Base-by-base conservation (phyloP, 1,140 invertebrate genomes). In the Bombus pyrosoma region DNA sequence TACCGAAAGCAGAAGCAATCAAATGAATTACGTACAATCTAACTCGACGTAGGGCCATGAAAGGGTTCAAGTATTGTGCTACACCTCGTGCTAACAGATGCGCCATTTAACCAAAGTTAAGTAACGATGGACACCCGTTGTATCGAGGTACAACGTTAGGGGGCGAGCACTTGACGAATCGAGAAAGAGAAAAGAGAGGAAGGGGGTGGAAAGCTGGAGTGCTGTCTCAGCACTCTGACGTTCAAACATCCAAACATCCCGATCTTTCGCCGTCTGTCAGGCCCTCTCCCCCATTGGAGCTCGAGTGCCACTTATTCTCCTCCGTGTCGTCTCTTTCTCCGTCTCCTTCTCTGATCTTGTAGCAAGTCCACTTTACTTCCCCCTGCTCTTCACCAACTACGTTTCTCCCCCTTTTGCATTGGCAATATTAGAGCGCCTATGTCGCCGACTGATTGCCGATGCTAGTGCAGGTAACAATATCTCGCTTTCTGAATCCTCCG, bases 221-320 rank as follows among this genome's bases (percentile, higher is more conserved):
- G 93, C 93, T 93, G 94, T 93, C 92, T 91, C 91, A 93, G 93
- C 94, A 94, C 93, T 94, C 91, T 88, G 89, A 90, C 92, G 93
- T 93, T 94, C 94, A 93, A 95, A 94, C 94, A 95, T 94, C 93
- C 94, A 95, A 95, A 95, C 94, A 95, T 94, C 93, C 92, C 92
- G 93, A 94, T 95, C 93, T 94, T 94, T 95, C 93, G 93, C 86
- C 92, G 94, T 94, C 92, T 93, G 93, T 94, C 89, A 88, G 91
- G 87, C 81, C 79, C 76, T 85, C 71, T 12, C 75, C 82, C 62
- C 87, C 66, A 66, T 78, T 72, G 83, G 79, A 68, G 75, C 89
- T 92, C 82, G 88, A 94, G 93, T 91, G 91, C 93, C 92, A 94
- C 94, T 94, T 94, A 93, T 93, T 92, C 92, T 86, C 77, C 77